Conservation (phyloP, 2,888 invertebrate species). For the Parnassius apollo region DNA sequence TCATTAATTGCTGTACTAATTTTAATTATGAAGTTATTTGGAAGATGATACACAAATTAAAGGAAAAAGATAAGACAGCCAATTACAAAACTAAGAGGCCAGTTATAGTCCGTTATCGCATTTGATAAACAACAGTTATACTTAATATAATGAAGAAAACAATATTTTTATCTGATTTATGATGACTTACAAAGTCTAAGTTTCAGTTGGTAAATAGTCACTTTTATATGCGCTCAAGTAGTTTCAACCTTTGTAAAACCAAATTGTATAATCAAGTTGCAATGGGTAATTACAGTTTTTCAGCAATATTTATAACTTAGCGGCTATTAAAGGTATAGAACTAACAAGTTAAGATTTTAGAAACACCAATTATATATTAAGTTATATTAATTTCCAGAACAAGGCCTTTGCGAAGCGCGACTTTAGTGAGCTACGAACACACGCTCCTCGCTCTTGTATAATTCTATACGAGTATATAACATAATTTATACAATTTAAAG, state of each 20-base stretch:
- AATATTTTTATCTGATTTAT: conserved; percentile 19
- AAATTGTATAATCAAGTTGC: conserved; percentile 3
- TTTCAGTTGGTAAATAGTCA: conserved; percentile 5
- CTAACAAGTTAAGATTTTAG: no score
- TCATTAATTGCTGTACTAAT: not conserved
- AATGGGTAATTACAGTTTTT: conserved; percentile 5
- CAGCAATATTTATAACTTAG: not conserved
- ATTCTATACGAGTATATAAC: no score
- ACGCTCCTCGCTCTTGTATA: no score
- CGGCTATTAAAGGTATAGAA: no score
- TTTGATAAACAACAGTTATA: not conserved
- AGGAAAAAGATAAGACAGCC: not conserved
- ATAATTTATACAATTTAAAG: no score
- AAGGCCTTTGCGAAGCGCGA: no score
- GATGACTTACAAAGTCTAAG: conserved; percentile 7
- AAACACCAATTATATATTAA: no score
- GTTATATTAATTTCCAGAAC: no score
- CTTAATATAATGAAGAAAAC: not conserved
- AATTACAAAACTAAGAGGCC: not conserved
- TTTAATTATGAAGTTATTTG: not conserved
- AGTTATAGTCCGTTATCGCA: not conserved
- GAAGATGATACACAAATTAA: not conserved
- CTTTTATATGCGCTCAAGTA: conserved; percentile 11
- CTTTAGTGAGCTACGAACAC: no score
- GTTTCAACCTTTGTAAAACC: conserved; percentile 2